Evolutionary conservation across 1,140 invertebrate species (phyloP).

Genomic region (Bombus cullumanus): DNA sequence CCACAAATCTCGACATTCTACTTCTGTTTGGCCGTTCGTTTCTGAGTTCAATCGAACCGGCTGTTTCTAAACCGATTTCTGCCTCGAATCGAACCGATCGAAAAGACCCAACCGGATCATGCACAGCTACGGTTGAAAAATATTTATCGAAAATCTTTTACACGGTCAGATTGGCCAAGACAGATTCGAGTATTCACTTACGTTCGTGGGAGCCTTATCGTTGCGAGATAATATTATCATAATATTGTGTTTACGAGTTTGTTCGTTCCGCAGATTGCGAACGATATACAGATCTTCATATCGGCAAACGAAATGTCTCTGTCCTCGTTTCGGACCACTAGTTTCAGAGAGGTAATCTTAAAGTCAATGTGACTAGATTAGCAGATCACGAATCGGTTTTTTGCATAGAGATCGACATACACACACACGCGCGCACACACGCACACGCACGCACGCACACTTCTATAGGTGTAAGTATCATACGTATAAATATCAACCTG

Average conservation of each 20-base stretch:
- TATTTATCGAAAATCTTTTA: constrained; percentile 29
- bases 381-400: constrained; percentile 43
- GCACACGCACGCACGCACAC: not conserved
- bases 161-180: not conserved
- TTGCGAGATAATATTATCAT: constrained; percentile 41
- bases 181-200: constrained; percentile 13
- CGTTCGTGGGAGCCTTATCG: constrained; percentile 10
- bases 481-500: not conserved
- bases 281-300: constrained; percentile 2
- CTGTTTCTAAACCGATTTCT: not conserved
- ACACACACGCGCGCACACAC: no score
- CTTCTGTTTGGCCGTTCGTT: constrained; percentile 40
- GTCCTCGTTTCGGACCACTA: constrained; percentile 28
- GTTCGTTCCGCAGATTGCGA: not conserved
- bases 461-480: not conserved
- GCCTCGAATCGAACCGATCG: not conserved
- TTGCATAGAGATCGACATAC: not conserved
- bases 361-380: constrained; percentile 51
- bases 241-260: constrained; percentile 11
- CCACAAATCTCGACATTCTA: constrained; percentile 55
- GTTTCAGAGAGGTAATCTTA: constrained; percentile 25
- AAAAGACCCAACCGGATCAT: not conserved
- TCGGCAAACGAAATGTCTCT: not conserved
- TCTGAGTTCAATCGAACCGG: constrained; percentile 3
- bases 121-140: not conserved